Conservation (phyloP, 2,113 vertebrate species). For the Ictidomys tridecemlineatus region DNA sequence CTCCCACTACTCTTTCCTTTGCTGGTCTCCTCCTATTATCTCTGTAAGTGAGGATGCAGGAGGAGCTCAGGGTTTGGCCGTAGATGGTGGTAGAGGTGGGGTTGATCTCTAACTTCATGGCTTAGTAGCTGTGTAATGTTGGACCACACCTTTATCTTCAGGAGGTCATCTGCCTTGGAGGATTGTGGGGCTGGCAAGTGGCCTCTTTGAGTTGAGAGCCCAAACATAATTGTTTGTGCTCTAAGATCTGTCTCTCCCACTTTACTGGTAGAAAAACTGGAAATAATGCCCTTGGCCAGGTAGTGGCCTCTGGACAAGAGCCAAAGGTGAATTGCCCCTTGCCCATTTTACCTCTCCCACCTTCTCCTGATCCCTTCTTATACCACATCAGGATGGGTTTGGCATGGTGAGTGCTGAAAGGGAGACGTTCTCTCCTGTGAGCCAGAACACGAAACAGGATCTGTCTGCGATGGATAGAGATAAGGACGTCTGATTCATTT, state of each 20-base stretch:
- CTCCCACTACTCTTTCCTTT: background rate
- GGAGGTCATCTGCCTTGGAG: background rate
- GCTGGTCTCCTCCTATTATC: background rate
- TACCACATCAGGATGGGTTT: slow-evolving; percentile 35
- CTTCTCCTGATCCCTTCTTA: background rate
- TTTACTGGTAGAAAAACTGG: slow-evolving; percentile 8
- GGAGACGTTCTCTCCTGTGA: slow-evolving; percentile 20
- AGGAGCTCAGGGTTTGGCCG: background rate
- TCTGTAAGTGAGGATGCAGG: background rate
- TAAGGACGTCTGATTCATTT: background rate
- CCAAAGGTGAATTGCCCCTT: background rate
- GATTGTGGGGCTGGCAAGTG: background rate
- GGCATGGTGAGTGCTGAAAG: slow-evolving; percentile 20
- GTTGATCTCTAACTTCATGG: background rate
- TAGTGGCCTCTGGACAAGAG: background rate
- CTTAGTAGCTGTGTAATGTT: background rate
- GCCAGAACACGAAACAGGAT: slow-evolving; percentile 19
- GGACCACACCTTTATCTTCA: background rate
- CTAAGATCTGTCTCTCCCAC: background rate
- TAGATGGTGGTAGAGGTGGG: background rate
- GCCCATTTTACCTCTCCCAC: background rate
- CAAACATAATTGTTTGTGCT: background rate
- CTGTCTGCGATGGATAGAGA: slow-evolving; percentile 40
- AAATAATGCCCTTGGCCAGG: background rate
- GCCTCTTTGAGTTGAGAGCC: background rate